phyloP scores from a whole-genome alignment of 2,888 invertebrate genomes.

The Ypsolopha scabrella region DNA sequence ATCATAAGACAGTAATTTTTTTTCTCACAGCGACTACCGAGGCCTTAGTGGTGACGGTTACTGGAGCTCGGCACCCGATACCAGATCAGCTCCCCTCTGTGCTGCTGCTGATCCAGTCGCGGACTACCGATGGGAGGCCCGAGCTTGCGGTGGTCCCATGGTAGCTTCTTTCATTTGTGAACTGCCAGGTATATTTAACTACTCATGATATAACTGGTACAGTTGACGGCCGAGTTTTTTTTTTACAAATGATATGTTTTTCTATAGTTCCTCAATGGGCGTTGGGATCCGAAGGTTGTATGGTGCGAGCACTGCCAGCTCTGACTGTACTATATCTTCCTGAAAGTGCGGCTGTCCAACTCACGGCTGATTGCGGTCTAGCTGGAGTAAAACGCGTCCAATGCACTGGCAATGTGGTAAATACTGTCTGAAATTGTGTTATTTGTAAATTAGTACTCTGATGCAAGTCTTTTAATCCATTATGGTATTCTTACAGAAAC shows the following conservation, averaged over 20 bases:
- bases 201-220: neutral
- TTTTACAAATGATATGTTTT: slow-evolving; percentile 9
- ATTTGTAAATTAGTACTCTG: neutral
- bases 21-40: slow-evolving; percentile 65
- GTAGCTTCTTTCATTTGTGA: slow-evolving; percentile 85
- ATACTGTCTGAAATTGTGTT: slow-evolving; percentile 14
- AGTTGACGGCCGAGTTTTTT: neutral
- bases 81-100: slow-evolving; percentile 73
- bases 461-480: neutral
- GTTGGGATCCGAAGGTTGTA: slow-evolving; percentile 74
- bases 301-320: slow-evolving; percentile 78
- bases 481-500: slow-evolving; percentile 56
- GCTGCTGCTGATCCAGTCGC: slow-evolving; percentile 81
- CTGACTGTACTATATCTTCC: slow-evolving; percentile 81
- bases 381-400: slow-evolving; percentile 79
- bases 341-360: slow-evolving; percentile 80
- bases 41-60: slow-evolving; percentile 75
- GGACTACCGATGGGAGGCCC: slow-evolving; percentile 83
- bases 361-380: slow-evolving; percentile 81
- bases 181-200: slow-evolving; percentile 72
- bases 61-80: slow-evolving; percentile 79
- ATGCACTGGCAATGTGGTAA: slow-evolving; percentile 81
- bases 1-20: neutral
- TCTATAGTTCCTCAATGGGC: slow-evolving; percentile 82
- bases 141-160: slow-evolving; percentile 81